Evolutionary conservation across 2,888 invertebrate species (phyloP).

Genomic region (Apodemia mormo): DNA sequence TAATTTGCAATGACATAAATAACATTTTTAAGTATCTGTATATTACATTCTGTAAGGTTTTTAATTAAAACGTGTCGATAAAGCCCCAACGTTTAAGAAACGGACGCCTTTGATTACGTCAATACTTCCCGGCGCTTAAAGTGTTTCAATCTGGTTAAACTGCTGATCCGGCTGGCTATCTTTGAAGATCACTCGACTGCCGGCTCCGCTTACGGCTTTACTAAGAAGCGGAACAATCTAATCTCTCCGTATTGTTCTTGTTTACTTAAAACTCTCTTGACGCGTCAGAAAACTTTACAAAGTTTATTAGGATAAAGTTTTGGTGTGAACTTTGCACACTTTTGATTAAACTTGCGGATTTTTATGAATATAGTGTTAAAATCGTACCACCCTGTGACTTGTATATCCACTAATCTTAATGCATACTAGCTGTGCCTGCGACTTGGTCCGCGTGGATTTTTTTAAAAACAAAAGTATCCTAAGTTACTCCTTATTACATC

Average conservation of each 20-base stretch:
- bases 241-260: not conserved
- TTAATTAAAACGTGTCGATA: too few species aligned
- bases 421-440: too few species aligned
- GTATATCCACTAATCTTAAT: too few species aligned
- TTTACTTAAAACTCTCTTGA: not conserved
- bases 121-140: not conserved
- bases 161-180: constrained; percentile 9
- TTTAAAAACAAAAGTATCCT: too few species aligned
- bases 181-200: constrained; percentile 1
- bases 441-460: too few species aligned
- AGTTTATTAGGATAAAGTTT: not conserved
- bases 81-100: not conserved
- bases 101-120: not conserved
- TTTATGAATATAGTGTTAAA: too few species aligned
- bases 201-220: not conserved
- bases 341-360: too few species aligned
- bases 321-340: not conserved
- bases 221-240: not conserved
- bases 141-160: constrained; percentile 14
- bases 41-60: too few species aligned
- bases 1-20: too few species aligned
- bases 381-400: too few species aligned
- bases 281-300: not conserved
- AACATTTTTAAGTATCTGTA: too few species aligned
- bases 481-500: too few species aligned